phyloP scores from a whole-genome alignment of 2,888 invertebrate genomes.

The Heliconius charithonia region DNA sequence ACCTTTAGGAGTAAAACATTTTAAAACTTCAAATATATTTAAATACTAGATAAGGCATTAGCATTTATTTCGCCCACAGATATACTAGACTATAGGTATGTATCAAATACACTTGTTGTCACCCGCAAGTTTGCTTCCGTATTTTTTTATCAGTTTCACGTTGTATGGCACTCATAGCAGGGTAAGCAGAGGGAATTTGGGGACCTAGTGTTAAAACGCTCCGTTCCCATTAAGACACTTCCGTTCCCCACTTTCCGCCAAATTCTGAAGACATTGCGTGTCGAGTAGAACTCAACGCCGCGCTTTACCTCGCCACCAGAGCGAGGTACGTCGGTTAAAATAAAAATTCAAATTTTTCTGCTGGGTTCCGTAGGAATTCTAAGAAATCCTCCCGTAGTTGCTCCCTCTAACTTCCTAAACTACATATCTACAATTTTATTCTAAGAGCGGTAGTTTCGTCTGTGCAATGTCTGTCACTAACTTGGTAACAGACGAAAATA shows the following conservation, averaged over 20 bases:
- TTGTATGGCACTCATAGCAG: background rate
- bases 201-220: background rate
- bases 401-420: too few relatives aligned
- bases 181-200: background rate
- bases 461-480: too few relatives aligned
- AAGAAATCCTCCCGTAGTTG: too few relatives aligned
- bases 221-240: background rate
- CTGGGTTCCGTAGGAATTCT: too few relatives aligned
- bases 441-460: too few relatives aligned
- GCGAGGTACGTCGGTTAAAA: too few relatives aligned
- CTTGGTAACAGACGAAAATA: too few relatives aligned
- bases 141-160: background rate
- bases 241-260: background rate
- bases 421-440: too few relatives aligned
- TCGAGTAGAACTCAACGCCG: too few relatives aligned
- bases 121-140: background rate
- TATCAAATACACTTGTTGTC: background rate
- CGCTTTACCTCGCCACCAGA: too few relatives aligned
- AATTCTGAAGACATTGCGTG: background rate
- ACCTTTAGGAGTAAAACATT: background rate
- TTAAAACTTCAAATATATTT: background rate
- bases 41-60: background rate
- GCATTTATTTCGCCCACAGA: background rate
- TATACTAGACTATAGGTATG: too few relatives aligned
- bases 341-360: too few relatives aligned